Evolutionary conservation across 2,888 invertebrate genomes (phyloP).

Genomic region (Melipona beecheii): DNA sequence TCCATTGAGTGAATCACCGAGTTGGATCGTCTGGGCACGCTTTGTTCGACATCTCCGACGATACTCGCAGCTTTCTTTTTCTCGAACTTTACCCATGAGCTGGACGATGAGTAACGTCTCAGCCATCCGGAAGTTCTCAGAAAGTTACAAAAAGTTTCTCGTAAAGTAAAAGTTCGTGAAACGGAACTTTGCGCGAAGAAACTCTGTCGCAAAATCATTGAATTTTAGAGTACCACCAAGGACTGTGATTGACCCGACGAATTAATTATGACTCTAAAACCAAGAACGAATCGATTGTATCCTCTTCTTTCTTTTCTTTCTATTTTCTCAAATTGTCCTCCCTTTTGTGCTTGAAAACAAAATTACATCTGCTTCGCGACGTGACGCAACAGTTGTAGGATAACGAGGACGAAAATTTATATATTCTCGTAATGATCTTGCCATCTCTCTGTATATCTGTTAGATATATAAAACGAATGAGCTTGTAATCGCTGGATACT

Average conservation of each 20-base stretch:
- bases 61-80: conserved; percentile 51
- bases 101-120: conserved; percentile 48
- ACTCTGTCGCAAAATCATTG: neutral
- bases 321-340: neutral
- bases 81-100: conserved; percentile 25
- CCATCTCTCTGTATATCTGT: neutral
- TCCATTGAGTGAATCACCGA: conserved; percentile 40
- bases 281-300: neutral
- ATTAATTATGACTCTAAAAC: neutral
- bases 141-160: neutral
- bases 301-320: too few species aligned
- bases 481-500: neutral
- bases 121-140: conserved; percentile 23
- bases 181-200: neutral
- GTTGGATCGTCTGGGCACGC: conserved; percentile 37
- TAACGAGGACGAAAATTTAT: neutral
- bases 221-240: fast-evolving
- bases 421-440: neutral
- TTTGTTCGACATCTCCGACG: conserved; percentile 12
- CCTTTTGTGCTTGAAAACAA: neutral
- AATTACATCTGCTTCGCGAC: neutral
- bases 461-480: too few species aligned
- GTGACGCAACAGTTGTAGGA: neutral
- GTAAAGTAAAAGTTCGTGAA: neutral
- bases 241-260: neutral